Base-by-base conservation (phyloP, 2,797 vertebrate species). In the Neostethus bicornis region DNA sequence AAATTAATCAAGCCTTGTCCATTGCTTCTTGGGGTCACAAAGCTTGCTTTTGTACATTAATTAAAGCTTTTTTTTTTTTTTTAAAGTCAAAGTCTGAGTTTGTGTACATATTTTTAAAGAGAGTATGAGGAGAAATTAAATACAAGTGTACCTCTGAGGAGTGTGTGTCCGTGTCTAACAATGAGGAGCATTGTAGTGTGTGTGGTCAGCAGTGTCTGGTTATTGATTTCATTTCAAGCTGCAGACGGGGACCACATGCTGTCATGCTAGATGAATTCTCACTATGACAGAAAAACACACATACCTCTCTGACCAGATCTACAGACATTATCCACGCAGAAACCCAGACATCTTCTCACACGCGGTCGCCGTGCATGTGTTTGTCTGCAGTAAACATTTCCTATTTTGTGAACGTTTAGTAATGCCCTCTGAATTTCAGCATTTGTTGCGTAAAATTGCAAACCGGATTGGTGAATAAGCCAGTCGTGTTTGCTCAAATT, bases 241-340 rank as follows among this genome's bases (percentile, higher is more conserved):
- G 31, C 12, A 49, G 60, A 39, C 10, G 37, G 19, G 61, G 52
- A 25, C 37, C 51, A 31, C 53, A 53, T 63, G 48, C 56, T 49
- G 46, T 54, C 51, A 68, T 45, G 41, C 42, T 37, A 55, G 42
- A 77, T 60, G 54, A 76, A 26, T 47, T 66, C 7, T 16, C 24
- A 19, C 44, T 25, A 32, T 12, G 43, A 46, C 16, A 45, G 12
- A 61, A 19, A 66, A 49, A 31, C 21, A 29, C 21, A 29, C 34
- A 35, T 29, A 49, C 28, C 25, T 7, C 11, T 48, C 21, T 38
- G 2, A 51, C n/a, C 14, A 48, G 53, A 26, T 37, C 0, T 45
- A 11, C 28, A 8, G 17, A 38, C 37, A 14, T 29, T 51, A 20
- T 34, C 20, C 42, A 41, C 19, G 41, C 6, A 52, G 5, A 38